Conservation (phyloP, 2,888 invertebrate genomes). For the Calameuta pallipes region DNA sequence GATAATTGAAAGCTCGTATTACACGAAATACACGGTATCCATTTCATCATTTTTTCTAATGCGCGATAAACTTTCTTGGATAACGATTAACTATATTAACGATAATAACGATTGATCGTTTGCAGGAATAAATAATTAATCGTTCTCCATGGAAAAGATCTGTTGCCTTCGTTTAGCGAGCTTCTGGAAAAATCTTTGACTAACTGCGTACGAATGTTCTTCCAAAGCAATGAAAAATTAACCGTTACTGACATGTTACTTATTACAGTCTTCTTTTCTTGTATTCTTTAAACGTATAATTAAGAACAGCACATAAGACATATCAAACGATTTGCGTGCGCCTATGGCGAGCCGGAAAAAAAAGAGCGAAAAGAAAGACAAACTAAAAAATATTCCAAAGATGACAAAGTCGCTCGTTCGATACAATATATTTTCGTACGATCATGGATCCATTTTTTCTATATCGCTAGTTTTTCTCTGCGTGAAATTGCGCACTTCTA, state of each 20-base stretch:
- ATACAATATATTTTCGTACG: slow-evolving; percentile 33
- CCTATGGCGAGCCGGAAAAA: neutral
- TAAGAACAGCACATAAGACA: neutral
- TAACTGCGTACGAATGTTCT: neutral
- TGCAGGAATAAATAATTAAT: neutral
- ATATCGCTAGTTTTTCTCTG: slow-evolving; percentile 14
- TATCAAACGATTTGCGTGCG: neutral
- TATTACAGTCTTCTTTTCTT: neutral
- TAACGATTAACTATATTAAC: neutral
- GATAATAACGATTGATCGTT: neutral
- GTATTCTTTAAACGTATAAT: neutral
- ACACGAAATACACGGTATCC: neutral
- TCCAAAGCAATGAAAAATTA: neutral
- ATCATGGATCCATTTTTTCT: slow-evolving; percentile 16
- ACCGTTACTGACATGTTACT: neutral
- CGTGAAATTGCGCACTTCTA: neutral
- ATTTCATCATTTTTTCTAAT: neutral
- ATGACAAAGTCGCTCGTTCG: slow-evolving; percentile 12
- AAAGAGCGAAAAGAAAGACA: neutral
- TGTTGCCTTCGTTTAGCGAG: neutral
- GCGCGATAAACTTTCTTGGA: neutral
- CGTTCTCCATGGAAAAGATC: neutral
- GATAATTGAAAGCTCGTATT: neutral
- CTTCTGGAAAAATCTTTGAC: neutral
- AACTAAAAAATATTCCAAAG: slow-evolving; percentile 10